These are phyloP conservation scores for Amphiura filiformis DNA, from an alignment of 35 echinoderm and acorn worm genomes.

Conservation along the genomic window DNA sequence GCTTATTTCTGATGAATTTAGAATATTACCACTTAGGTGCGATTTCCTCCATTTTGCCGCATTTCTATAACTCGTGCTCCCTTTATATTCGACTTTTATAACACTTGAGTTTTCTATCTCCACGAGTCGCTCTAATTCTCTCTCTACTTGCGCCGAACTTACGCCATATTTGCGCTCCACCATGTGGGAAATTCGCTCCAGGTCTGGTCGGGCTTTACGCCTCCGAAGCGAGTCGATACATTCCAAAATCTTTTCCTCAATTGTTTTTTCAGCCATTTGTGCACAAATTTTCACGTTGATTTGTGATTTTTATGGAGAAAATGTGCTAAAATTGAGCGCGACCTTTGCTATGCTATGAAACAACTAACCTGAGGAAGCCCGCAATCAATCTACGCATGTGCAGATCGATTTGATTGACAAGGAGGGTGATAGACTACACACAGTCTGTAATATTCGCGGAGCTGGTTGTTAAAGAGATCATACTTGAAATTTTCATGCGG, in stretches of 20 bases:
- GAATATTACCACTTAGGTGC: slow-evolving; percentile 76
- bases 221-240: slow-evolving; percentile 87
- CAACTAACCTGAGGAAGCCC: slow-evolving; percentile 12
- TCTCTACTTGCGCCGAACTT: slow-evolving; percentile 59
- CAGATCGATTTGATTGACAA: background rate
- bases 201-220: slow-evolving; percentile 94
- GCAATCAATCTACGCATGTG: slow-evolving; percentile 32
- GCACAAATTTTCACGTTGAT: background rate
- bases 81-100: slow-evolving; percentile 98
- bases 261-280: slow-evolving; percentile 79
- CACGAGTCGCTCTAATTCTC: slow-evolving; percentile 87
- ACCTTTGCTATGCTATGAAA: background rate
- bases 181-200: slow-evolving; percentile 99
- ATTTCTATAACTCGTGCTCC: slow-evolving; percentile 94
- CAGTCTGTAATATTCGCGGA: too few relatives aligned
- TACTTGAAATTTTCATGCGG: too few relatives aligned
- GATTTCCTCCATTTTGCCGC: slow-evolving; percentile 96
- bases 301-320: slow-evolving; percentile 20
- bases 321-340: background rate
- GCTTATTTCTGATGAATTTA: slow-evolving; percentile 83
- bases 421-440: background rate
- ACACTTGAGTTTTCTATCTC: slow-evolving; percentile 76
- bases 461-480: too few relatives aligned
- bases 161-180: slow-evolving; percentile 88
- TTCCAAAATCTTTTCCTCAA: slow-evolving; percentile 72